Evolutionary conservation across 2,113 vertebrate genomes (phyloP).

Genomic region (Pachycephala philippinensis): DNA sequence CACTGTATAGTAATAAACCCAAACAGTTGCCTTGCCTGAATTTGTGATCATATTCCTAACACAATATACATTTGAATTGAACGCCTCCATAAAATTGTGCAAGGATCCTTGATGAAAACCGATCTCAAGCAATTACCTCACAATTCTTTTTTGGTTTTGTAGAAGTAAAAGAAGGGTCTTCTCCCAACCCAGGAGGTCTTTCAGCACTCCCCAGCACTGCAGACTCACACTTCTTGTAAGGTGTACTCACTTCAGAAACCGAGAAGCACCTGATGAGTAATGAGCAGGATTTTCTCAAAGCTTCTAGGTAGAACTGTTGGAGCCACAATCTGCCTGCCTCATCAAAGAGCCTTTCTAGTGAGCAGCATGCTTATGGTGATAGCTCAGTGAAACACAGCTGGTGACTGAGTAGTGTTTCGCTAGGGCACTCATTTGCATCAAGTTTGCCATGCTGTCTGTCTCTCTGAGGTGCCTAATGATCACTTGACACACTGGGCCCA

Average conservation of each 20-base stretch:
- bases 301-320: not conserved
- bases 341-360: not conserved
- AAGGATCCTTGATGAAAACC: not conserved
- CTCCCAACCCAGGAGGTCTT: not conserved
- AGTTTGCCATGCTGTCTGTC: not conserved
- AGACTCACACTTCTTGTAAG: not conserved
- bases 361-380: not conserved
- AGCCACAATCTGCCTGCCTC: constrained; percentile 3
- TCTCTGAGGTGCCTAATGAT: not conserved
- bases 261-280: not conserved
- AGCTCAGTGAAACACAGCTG: not conserved
- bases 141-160: not conserved
- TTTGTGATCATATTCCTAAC: not conserved
- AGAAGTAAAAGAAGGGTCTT: not conserved
- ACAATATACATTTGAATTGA: not conserved
- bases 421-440: not conserved
- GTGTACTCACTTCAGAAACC: not conserved
- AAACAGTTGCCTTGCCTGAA: not conserved
- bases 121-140: not conserved
- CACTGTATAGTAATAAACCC: not conserved
- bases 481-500: not conserved
- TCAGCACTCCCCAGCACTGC: not conserved
- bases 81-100: not conserved
- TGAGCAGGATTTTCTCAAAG: constrained; percentile 16
- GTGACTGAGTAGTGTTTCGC: not conserved